phyloP scores from a whole-genome alignment of 2,797 vertebrate genomes.

The Dermochelys coriacea region DNA sequence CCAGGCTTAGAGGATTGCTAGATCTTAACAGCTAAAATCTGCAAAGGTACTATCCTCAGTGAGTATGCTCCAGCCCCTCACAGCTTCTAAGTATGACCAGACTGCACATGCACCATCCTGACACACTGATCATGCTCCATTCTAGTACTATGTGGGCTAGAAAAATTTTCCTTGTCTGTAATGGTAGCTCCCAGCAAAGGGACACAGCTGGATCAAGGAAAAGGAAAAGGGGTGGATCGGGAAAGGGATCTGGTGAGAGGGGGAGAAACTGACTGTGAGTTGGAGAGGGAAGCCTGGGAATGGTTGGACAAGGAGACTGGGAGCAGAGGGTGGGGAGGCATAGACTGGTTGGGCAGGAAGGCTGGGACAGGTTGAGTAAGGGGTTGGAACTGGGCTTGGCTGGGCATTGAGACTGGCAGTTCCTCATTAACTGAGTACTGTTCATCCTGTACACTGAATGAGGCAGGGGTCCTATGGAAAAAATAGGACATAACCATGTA shows the following conservation, averaged over 20 bases:
- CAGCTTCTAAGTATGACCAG: neutral
- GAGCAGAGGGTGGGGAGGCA: too few relatives aligned
- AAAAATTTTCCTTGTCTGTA: too few relatives aligned
- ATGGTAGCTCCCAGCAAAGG: neutral
- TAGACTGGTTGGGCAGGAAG: neutral
- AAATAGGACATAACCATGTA: neutral
- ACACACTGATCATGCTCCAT: neutral
- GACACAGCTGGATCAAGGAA: neutral
- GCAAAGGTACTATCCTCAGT: neutral
- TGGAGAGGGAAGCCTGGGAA: neutral
- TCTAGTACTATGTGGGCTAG: too few relatives aligned
- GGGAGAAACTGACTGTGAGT: neutral
- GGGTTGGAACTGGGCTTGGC: too few relatives aligned
- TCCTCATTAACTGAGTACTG: neutral
- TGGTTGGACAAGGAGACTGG: neutral
- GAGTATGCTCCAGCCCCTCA: neutral
- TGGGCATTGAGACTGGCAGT: too few relatives aligned
- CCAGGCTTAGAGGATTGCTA: accelerated
- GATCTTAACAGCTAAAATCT: neutral
- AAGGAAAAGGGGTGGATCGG: neutral
- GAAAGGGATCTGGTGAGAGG: neutral
- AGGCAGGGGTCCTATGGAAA: neutral
- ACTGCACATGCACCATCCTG: accelerated
- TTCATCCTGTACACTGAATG: neutral
- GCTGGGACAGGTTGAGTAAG: neutral